Base-by-base conservation (phyloP, 2,888 invertebrate genomes). In the Erynnis tages region DNA sequence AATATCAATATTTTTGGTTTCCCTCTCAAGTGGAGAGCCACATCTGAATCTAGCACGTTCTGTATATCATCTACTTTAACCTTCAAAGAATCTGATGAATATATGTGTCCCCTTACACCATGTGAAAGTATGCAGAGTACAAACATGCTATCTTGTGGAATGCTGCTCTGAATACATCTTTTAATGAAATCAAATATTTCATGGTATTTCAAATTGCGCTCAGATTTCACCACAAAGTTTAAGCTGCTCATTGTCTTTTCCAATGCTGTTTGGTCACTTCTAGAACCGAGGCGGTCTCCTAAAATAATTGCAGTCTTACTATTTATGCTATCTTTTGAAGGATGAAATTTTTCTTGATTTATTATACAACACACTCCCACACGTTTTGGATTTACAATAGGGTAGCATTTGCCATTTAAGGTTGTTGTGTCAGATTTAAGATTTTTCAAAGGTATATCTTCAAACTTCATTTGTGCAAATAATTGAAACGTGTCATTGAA, bases 121-220 rank as follows among this genome's bases (percentile, higher is more conserved):
- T 89, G 88, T 37, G 88, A 88, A 13, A 89, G 60, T 57, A 89
- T 79, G 59, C 87, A 89, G 6, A 89, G 60, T 69, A 89, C 76
- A 45, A 88, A 88, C 29, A 87, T 69, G 60, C 88, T 89, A 52
- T 87, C 82, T 23, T 79, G 69, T 41, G 62, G 53, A 10, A 85
- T 73, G 58, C 73, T 63, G 29, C 73, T 62, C 38, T 63, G 66
- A 27, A 87, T 61, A 2, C 76, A 69, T 53, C 73, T 60, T 63
- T 73, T 79, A 1, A 89, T 79, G 53, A 69, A 78, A 35, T 70
- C 43, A 27, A 79, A 60, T 69, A 87, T 80, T 57, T 75, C 62
- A n/a, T 59, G 62, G 44, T 76, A 73, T 49, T 72, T 64, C 27
- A 87, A 66, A 59, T 89, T 80, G 34, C 71, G 71, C 45, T 59